Evolutionary conservation across 2,113 vertebrate genomes (phyloP).

Genomic region (Megaceryle torquata): DNA sequence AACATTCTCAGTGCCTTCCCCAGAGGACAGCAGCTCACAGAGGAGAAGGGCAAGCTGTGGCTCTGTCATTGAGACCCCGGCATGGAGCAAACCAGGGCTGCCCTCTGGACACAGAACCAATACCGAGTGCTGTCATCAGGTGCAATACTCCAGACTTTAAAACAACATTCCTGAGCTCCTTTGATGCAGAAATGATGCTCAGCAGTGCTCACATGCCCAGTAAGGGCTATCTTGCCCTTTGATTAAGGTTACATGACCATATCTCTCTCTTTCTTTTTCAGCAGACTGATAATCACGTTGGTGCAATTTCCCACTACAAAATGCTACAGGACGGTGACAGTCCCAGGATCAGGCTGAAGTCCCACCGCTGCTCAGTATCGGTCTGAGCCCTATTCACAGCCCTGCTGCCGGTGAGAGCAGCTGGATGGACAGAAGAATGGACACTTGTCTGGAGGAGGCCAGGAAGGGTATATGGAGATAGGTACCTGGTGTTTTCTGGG

Average conservation of each 20-base stretch:
- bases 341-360: neutral
- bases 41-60: neutral
- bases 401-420: rapidly evolving
- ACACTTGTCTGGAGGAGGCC: neutral
- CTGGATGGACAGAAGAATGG: neutral
- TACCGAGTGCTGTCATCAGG: rapidly evolving
- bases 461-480: rapidly evolving
- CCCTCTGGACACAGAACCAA: neutral
- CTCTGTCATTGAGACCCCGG: neutral
- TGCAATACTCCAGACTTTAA: neutral
- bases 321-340: neutral
- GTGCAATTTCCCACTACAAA: neutral
- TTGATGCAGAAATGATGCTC: neutral
- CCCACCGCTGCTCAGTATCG: neutral
- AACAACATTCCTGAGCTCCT: neutral
- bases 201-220: rapidly evolving
- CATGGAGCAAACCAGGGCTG: neutral
- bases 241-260: neutral
- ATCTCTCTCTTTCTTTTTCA: neutral
- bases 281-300: rapidly evolving
- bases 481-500: neutral
- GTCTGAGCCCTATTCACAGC: neutral
- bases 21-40: neutral
- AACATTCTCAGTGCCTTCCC: neutral
- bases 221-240: too few species aligned